These are phyloP conservation scores for Deilephila elpenor DNA, from an alignment of 2,888 invertebrate genomes.

Conservation along the genomic window DNA sequence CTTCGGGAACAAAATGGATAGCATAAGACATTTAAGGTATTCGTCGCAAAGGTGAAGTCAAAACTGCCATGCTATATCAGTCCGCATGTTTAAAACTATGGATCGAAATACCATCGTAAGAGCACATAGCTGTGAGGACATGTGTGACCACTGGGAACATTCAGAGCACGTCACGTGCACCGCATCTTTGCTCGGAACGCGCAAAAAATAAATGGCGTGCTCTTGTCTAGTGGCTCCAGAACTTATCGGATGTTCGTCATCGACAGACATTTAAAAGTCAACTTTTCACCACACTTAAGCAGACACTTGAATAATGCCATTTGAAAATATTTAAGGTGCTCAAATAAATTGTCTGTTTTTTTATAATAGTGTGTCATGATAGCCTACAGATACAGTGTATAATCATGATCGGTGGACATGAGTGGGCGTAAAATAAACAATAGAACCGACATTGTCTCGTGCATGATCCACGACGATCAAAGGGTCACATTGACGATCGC, in stretches of 20 bases:
- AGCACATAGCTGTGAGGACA: constrained; percentile 51
- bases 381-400: not conserved
- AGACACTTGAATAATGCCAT: not conserved
- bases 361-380: constrained; percentile 34
- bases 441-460: constrained; percentile 21
- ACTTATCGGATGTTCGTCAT: constrained; percentile 44
- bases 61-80: not conserved
- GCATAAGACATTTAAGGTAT: not conserved
- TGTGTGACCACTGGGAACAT: constrained; percentile 61
- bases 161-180: constrained; percentile 71
- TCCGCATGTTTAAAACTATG: constrained; percentile 13
- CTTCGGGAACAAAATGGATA: not conserved
- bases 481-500: constrained; percentile 31
- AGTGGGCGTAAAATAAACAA: constrained; percentile 38
- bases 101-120: constrained; percentile 15
- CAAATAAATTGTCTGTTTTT: too few relatives aligned
- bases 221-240: constrained; percentile 53
- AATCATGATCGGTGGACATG: constrained; percentile 35
- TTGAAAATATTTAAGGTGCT: not conserved
- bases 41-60: not conserved
- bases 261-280: constrained; percentile 36
- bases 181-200: constrained; percentile 56
- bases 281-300: constrained; percentile 4
- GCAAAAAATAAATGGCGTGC: constrained; percentile 62
- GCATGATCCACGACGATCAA: constrained; percentile 34